phyloP scores from a whole-genome alignment of 2,797 vertebrate genomes.

The Hirundo rustica region DNA sequence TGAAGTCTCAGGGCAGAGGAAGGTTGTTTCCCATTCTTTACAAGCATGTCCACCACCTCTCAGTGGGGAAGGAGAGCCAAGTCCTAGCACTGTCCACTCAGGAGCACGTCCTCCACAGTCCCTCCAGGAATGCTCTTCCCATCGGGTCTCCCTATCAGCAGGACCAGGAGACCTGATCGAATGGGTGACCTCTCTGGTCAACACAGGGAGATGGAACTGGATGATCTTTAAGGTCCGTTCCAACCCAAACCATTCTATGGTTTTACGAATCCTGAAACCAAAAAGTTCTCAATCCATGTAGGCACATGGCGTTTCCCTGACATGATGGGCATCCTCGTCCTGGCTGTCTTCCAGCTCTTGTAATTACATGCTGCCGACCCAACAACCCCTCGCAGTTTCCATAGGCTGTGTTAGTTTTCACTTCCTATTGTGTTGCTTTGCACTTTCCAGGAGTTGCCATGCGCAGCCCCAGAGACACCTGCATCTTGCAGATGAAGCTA shows the following conservation, averaged over 20 bases:
- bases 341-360: constrained; percentile 44
- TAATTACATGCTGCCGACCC: constrained; percentile 57
- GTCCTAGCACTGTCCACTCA: rapidly evolving
- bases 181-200: not conserved
- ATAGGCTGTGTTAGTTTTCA: constrained; percentile 54
- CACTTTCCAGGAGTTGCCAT: constrained; percentile 20
- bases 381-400: constrained; percentile 18
- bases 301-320: not conserved
- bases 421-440: constrained; percentile 46
- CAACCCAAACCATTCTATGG: not conserved
- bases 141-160: rapidly evolving
- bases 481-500: not conserved
- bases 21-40: not conserved
- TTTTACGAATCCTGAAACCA: not conserved
- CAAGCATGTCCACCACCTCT: rapidly evolving
- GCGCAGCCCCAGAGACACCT: not conserved
- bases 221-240: not conserved
- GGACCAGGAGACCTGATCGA: not conserved
- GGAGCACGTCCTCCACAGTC: rapidly evolving
- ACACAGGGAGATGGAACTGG: not conserved
- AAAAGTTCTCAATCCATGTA: not conserved
- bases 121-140: not conserved
- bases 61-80: rapidly evolving
- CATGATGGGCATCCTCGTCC: not conserved
- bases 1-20: not conserved